Evolutionary conservation across 2,888 invertebrate genomes (phyloP), one percentile per base, ranked within the genome.

Genomic region (Nymphalis urticae): DNA sequence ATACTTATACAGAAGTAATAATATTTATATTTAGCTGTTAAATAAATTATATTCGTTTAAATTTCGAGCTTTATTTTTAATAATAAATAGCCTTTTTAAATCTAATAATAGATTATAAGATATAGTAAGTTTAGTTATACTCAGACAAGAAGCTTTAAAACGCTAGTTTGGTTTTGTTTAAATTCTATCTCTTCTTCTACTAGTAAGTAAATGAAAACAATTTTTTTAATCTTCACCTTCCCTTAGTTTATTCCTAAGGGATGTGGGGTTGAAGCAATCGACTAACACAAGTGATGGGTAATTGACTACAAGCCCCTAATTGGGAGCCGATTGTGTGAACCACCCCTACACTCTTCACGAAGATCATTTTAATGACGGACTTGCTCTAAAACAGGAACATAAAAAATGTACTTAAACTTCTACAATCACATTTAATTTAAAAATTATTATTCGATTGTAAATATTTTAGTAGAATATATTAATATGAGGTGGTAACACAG

Each of bases 401-500:
- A 72, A 69, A 63, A 71, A 66, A 76, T 78, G 80, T 81, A 81
- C 80, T 81, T 81, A 81, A 80, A 74, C 72, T 62, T 69, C 65
- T 53, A 58, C 59, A 51, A 63, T 71, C 73, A 70, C 67, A 54
- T 48, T 64, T 63, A 64, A 66, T 48, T 68, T 64, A 60, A 64
- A 48, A 47, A 50, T 66, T 66, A 27, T 64, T 68, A 68, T 71
- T 72, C 64, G 58, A 67, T 72, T 85, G 84, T 85, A 84, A 80
- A 84, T 82, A 83, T 75, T 75, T 68, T 76, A 76, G 73, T 76
- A 79, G 77, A 73, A 75, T 76, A 73, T 70, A 70, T 72, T 75
- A 68, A 42, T 74, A 72, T 60, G 73, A 67, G 73, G 76, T 82
- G 80, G 80, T 79, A 84, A 79, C 79, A 81, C 75, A 68, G 77